Percentiles rank a stretch among this genome's conserved stretches.
phyloP scores from a whole-genome alignment of 2,113 vertebrate species.

The Cinclus cinclus region DNA sequence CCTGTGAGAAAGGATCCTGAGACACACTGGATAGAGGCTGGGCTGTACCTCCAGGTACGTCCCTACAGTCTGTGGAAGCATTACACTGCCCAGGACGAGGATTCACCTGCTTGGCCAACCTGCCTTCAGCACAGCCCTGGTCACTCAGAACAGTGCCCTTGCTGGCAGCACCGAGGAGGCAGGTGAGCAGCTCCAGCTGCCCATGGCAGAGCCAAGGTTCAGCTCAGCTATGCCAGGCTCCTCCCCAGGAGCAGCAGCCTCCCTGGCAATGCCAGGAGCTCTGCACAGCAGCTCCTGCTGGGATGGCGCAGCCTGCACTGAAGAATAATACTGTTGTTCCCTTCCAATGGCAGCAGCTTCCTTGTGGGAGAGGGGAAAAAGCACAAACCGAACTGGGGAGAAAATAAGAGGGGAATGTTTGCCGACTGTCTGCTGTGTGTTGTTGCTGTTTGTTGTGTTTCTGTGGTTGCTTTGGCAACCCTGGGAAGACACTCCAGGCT shows the following conservation, averaged over 20 bases:
- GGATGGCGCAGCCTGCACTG: background rate
- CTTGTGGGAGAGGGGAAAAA: conserved; percentile 47
- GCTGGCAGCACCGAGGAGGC: background rate
- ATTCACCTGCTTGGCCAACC: background rate
- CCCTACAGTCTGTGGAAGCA: fast-evolving
- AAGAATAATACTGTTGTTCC: background rate
- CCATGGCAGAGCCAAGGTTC: fast-evolving
- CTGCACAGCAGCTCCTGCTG: fast-evolving
- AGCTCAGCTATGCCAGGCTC: background rate
- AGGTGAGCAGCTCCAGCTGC: background rate
- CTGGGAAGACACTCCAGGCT: background rate
- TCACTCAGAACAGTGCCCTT: fast-evolving
- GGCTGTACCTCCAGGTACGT: background rate
- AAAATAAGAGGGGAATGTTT: conserved; percentile 63
- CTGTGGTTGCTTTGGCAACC: conserved; percentile 45
- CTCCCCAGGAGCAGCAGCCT: background rate
- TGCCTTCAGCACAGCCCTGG: background rate
- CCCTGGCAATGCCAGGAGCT: background rate
- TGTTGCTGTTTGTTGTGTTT: conserved; percentile 64
- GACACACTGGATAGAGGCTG: fast-evolving
- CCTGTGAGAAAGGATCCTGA: background rate
- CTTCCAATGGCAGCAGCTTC: conserved; percentile 24
- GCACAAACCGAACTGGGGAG: conserved; percentile 33
- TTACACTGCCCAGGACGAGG: background rate
- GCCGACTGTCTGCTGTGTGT: conserved; percentile 52